Percentiles rank a stretch among this genome's conserved stretches.
Conservation (phyloP, 1,140 invertebrate species). For the Phocides pigmalion region DNA sequence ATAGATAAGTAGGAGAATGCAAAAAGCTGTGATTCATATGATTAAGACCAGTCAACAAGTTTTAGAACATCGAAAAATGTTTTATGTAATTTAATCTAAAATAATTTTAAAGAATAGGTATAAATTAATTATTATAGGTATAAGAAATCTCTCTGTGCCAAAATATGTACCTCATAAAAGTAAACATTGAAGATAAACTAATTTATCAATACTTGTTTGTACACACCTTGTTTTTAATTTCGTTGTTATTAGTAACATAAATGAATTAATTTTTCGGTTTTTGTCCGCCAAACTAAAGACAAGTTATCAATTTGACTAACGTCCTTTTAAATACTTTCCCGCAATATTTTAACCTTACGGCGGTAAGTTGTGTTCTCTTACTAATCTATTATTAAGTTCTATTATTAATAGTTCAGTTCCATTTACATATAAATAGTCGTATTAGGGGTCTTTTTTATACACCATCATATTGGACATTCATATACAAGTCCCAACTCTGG, state of each 20-base stretch:
- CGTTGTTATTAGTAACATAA: constrained; percentile 27
- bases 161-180: constrained; percentile 84
- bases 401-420: too few relatives aligned
- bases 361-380: not conserved
- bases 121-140: constrained; percentile 71
- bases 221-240: constrained; percentile 59
- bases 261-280: constrained; percentile 10
- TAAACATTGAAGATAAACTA: constrained; percentile 81
- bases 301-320: not conserved
- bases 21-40: constrained; percentile 81
- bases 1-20: constrained; percentile 79
- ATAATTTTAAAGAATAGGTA: constrained; percentile 70
- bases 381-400: too few relatives aligned
- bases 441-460: too few relatives aligned
- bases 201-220: constrained; percentile 70
- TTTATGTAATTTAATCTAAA: constrained; percentile 76
- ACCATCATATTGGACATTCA: too few relatives aligned
- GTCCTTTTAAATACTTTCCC: not conserved
- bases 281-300: constrained; percentile 1
- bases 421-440: too few relatives aligned
- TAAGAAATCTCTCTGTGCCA: constrained; percentile 85
- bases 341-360: not conserved
- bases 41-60: constrained; percentile 83
- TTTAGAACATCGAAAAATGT: constrained; percentile 84
- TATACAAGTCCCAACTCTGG: too few relatives aligned